Base-by-base conservation (phyloP, 1,140 invertebrate species). In the Anthonomus grandis region DNA sequence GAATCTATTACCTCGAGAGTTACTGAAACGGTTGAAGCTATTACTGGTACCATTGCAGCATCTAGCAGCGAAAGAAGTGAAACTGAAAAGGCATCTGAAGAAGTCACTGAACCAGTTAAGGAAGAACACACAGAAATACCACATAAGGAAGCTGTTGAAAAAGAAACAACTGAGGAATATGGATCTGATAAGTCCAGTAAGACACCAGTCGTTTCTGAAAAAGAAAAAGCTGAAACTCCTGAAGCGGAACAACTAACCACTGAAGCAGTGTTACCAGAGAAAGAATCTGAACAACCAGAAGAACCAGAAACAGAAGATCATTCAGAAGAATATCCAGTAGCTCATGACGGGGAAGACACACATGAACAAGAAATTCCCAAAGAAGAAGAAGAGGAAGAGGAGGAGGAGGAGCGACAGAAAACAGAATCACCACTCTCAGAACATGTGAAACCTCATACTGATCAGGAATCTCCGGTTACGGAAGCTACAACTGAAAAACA, bases 1-100 rank as follows among this genome's bases (percentile, higher is more conserved):
- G 58, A 60, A 22, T 45, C 58, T 15, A 56, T 60, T 36, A 60
- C 59, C 19, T 24, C 53, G 8, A 48, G 48, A 39, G 51, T 64
- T 6, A 58, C 58, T 18, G 62, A 57, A 38, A 45, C 58, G 12
- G 25, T 57, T 12, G 58, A 61, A 49, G 24, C 63, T 4, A 38
- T 61, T 17, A 56, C 56, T 9, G 56, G 56, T 24, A 17, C 46
- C 12, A 41, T 60, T 23, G 54, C 5, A 13, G 50, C 53, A 38
- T n/a, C 34, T 18, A 49, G 27, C 18, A 56, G 36, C 22, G 57
- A 63, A 56, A 13, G 8, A 58, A 22, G 54, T 19, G 17, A 12
- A 4, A 52, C 18, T 34, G 37, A 60, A 22, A 22, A 19, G 36
- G 15, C 36, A 15, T 15, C 25, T 18, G 22, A 49, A 46, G 49